A percentile compares a stretch with the other conserved stretches of the same genome.
phyloP scores from a whole-genome alignment of 92 coral and sea anemone genomes.

The Bergia puertoricense region DNA sequence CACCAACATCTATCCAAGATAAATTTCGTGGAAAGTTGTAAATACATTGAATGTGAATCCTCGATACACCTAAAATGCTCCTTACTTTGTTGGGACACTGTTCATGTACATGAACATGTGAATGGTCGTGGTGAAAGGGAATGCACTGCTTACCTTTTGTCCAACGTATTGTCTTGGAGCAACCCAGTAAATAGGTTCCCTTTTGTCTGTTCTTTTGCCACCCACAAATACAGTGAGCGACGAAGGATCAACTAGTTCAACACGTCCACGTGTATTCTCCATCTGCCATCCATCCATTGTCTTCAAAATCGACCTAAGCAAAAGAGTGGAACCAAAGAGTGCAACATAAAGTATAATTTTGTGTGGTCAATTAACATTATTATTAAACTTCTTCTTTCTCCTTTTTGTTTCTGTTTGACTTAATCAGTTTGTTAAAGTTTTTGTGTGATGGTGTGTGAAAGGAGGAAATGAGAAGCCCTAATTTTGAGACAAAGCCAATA shows the following conservation, averaged over 20 bases:
- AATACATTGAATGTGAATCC: not conserved
- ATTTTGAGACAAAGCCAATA: too few species aligned
- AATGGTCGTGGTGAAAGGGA: too few species aligned
- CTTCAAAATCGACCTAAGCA: not conserved
- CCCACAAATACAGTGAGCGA: not conserved
- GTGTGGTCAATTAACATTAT: too few species aligned
- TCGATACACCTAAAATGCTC: not conserved
- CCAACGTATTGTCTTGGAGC: constrained; percentile 68
- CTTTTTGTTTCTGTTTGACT: too few species aligned
- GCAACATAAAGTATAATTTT: too few species aligned
- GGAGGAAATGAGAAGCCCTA: too few species aligned
- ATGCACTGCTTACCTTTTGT: constrained; percentile 47
- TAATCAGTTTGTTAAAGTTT: too few species aligned
- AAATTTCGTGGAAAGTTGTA: not conserved
- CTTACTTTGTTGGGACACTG: too few species aligned
- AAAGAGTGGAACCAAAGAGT: too few species aligned
- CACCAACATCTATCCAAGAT: not conserved
- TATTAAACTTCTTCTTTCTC: too few species aligned
- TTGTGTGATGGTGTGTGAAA: too few species aligned
- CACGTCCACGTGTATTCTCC: constrained; percentile 66
- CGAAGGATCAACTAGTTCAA: constrained; percentile 18
- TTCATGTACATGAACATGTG: too few species aligned
- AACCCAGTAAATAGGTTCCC: constrained; percentile 74
- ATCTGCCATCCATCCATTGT: constrained; percentile 67
- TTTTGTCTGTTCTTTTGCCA: constrained; percentile 61